These are phyloP conservation scores for Athene noctua DNA, from an alignment of 2,113 vertebrate species.

Conservation along the genomic window DNA sequence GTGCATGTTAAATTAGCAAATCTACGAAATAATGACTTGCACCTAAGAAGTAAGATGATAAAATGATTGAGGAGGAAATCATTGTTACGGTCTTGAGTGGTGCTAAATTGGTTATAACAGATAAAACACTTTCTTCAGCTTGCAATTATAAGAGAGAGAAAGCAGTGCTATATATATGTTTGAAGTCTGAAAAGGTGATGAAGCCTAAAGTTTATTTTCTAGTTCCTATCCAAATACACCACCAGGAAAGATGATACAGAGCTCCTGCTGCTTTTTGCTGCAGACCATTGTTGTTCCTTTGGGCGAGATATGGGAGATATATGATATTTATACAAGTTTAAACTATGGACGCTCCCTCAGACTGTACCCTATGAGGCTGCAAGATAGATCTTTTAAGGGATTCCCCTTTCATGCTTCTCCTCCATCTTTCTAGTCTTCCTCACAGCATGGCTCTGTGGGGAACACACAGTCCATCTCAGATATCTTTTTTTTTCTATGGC, in stretches of 20 bases:
- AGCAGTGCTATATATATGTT: not conserved
- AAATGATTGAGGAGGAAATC: not conserved
- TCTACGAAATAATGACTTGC: not conserved
- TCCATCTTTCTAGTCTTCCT: not conserved
- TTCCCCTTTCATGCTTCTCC: not conserved
- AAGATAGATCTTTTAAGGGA: not conserved
- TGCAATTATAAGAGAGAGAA: not conserved
- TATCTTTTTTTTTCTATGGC: not conserved
- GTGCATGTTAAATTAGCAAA: not conserved
- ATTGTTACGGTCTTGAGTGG: not conserved
- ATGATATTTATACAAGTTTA: constrained; percentile 14
- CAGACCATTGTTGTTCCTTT: not conserved
- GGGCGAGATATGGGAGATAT: not conserved
- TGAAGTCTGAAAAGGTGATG: not conserved
- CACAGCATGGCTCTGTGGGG: not conserved
- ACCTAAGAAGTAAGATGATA: not conserved
- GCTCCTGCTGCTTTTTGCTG: not conserved
- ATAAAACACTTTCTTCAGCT: not conserved
- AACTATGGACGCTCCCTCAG: not conserved
- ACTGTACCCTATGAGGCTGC: not conserved
- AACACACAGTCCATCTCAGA: not conserved
- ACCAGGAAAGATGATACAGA: not conserved
- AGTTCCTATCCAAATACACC: not conserved
- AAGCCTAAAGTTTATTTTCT: constrained; percentile 10
- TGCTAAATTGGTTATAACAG: not conserved